Conservation (phyloP, 1,140 invertebrate species). For the Cyrtorhinus lividipennis region DNA sequence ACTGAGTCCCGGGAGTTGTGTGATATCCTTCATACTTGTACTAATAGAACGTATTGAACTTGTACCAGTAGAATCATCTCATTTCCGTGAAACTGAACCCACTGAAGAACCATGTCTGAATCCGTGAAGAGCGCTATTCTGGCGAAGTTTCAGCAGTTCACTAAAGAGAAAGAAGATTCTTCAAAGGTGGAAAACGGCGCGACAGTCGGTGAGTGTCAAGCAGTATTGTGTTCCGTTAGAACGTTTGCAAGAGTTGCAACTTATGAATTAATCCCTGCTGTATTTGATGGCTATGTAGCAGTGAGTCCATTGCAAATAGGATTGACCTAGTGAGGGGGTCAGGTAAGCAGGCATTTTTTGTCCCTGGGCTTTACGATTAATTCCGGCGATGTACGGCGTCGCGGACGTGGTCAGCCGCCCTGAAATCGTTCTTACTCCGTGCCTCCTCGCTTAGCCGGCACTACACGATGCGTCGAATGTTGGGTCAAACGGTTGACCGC, state of each 20-base stretch:
- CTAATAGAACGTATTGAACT: too few species aligned
- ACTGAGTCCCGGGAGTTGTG: too few species aligned
- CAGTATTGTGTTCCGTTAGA: not conserved
- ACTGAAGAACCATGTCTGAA: not conserved
- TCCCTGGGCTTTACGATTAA: too few species aligned
- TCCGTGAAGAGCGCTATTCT: not conserved
- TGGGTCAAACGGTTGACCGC: too few species aligned
- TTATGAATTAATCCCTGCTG: not conserved
- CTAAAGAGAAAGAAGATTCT: constrained; percentile 16
- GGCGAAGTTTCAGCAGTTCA: constrained; percentile 19
- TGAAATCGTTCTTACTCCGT: too few species aligned
- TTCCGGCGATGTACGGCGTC: too few species aligned
- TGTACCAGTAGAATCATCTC: too few species aligned
- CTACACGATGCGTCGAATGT: too few species aligned
- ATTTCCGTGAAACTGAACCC: too few species aligned
- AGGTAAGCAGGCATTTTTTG: not conserved
- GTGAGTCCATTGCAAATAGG: not conserved
- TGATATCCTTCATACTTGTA: too few species aligned
- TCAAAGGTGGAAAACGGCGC: not conserved
- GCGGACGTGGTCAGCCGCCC: too few species aligned
- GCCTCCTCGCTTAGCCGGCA: too few species aligned
- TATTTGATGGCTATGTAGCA: not conserved
- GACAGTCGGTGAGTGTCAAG: not conserved
- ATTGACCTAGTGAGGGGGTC: not conserved
- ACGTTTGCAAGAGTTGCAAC: not conserved